Evolutionary conservation across 2,888 invertebrate species (phyloP), one percentile per base, ranked within the genome.

Genomic region (Pachydiplax longipennis): DNA sequence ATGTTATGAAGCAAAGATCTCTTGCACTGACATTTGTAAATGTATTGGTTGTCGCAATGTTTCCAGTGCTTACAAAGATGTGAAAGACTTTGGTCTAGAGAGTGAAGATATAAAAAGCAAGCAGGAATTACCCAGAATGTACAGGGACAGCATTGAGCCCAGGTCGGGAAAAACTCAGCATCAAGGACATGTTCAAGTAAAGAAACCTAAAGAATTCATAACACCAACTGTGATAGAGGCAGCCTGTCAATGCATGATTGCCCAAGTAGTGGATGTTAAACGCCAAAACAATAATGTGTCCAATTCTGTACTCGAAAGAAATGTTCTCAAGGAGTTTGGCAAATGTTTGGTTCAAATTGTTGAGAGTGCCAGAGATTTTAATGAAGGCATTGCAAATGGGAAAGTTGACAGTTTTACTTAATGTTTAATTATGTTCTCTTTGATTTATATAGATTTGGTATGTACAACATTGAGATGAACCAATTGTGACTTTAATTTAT

Each of bases 1-100:
- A 95, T 99, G 99, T 94, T 99, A 99, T 93, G 99, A 99, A 96
- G 99, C 99, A 1, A 99, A 99, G 95, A 99, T 99, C 93, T 97
- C 99, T 90, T 99, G 99, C 94, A 98, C 99, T 35, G 96, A 96
- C 92, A 98, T 98, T 94, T 99, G 99, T 95, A 99, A 99, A 95
- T 99, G 99, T 94, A 95, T 97, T 93, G 99, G 99, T 0, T 99
- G 99, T 94, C 97, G 99, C 93, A 99, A 99, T 94, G 97, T 98
- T 93, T 99, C 99, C 94, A 98, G 98, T 93, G 96, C 97, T 91
- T 83, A 22, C 25, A 2, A 18, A 31, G 87, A 87, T 65, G n/a
- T 35, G 3, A 87, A 87, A 61, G 37, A 37, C 10, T 31, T 15
- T 4, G n/a, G 35, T 35, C 58, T 37, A 61, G 37, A 58, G 22